Evolutionary conservation across 1,140 invertebrate species (phyloP), one percentile per base, ranked within the genome.

Genomic region (Teleopsis dalmanni): DNA sequence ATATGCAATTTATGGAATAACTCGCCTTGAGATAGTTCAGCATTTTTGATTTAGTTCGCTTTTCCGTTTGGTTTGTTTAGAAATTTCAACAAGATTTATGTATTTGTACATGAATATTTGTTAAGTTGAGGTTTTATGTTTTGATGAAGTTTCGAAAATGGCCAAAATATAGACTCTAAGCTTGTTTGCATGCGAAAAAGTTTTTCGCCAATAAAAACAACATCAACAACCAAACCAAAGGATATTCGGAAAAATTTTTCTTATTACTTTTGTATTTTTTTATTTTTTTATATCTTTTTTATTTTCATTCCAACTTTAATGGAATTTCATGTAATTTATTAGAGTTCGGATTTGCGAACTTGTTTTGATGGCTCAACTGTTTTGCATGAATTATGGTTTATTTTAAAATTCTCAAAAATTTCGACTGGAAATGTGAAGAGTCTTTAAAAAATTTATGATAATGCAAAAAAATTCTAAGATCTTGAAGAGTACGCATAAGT

Each of bases 1-100:
- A 62, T 57, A 53, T 60, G 62, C 62, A 62, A 65, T 65, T 65
- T 65, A 40, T 40, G 62, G 60, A 62, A 64, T 64, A 64, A 65
- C 61, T 64, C 58, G 58, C 60, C 52, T 62, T 62, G 57, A 50
- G 51, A 55, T 57, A 63, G 57, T 50, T 57, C 26, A 13, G 26
- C 41, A 43, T 43, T 43, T 25, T n/a, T n/a, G n/a, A n/a, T n/a
- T n/a, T n/a, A n/a, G n/a, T n/a, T n/a, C n/a, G n/a, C n/a, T n/a
- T n/a, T n/a, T n/a, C n/a, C n/a, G n/a, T n/a, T n/a, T n/a, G n/a
- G n/a, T n/a, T n/a, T n/a, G n/a, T n/a, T n/a, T n/a, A n/a, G n/a
- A n/a, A n/a, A n/a, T n/a, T n/a, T n/a, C n/a, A n/a, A n/a, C n/a
- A n/a, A n/a, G n/a, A n/a, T n/a, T n/a, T n/a, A n/a, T n/a, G n/a